A percentile compares a stretch with the other conserved stretches of the same genome.
Evolutionary conservation across 1,140 invertebrate species (phyloP).

Genomic region (Calosoma granatense): DNA sequence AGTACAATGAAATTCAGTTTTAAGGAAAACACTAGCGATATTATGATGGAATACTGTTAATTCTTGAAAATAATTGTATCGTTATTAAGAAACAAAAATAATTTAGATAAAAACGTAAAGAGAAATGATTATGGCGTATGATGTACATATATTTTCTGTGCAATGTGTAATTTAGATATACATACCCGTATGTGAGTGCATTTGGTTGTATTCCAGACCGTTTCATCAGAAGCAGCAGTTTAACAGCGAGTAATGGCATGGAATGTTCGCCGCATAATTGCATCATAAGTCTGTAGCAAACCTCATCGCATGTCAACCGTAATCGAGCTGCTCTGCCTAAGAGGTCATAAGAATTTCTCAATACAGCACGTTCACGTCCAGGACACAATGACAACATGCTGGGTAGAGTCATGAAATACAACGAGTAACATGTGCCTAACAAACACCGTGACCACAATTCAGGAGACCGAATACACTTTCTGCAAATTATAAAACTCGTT

Average conservation of each 20-base stretch:
- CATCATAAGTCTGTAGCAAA: constrained; percentile 97
- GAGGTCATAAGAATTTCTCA: constrained; percentile 78
- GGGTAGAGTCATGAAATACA: constrained; percentile 96
- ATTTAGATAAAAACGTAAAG: too few relatives aligned
- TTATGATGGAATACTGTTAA: too few relatives aligned
- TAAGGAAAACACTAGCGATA: too few relatives aligned
- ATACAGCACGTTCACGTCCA: constrained; percentile 62
- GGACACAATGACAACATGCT: constrained; percentile 53
- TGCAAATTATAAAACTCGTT: constrained; percentile 20
- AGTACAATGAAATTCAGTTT: too few relatives aligned
- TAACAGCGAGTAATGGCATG: constrained; percentile 88
- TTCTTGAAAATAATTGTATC: too few relatives aligned
- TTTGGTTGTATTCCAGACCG: constrained; percentile 89
- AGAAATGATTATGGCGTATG: too few relatives aligned
- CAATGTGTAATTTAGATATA: constrained; percentile 47
- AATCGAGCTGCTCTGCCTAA: constrained; percentile 74
- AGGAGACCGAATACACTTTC: constrained; percentile 40
- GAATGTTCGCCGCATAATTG: constrained; percentile 93
- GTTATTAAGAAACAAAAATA: background rate
- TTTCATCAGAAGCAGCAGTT: constrained; percentile 92
- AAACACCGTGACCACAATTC: constrained; percentile 88
- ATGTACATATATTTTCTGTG: too few relatives aligned
- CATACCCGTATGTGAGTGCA: constrained; percentile 93
- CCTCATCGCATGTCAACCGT: constrained; percentile 83
- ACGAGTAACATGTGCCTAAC: constrained; percentile 76